Evolutionary conservation across 2,797 vertebrate species (phyloP).

Genomic region (Leptatherina wallacei): DNA sequence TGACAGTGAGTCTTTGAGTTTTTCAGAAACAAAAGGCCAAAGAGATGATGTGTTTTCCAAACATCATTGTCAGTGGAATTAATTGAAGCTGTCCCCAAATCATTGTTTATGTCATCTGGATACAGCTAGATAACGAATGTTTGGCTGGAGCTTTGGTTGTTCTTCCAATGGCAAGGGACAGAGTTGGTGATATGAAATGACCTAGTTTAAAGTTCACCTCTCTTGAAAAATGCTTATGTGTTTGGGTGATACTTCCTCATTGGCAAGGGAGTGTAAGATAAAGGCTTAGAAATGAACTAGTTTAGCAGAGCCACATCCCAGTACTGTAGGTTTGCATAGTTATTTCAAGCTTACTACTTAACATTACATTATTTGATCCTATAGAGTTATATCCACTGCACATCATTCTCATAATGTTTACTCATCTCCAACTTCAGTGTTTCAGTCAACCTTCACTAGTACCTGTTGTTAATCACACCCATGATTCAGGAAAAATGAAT

Average conservation of each 20-base stretch:
- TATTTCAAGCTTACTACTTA: not conserved
- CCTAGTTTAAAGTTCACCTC: constrained; percentile 63
- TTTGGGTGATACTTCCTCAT: constrained; percentile 56
- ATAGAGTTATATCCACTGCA: not conserved
- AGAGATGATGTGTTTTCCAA: constrained; percentile 18
- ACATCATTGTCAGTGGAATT: constrained; percentile 13
- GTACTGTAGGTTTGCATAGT: constrained; percentile 3
- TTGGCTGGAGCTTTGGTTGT: constrained; percentile 52
- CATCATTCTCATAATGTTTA: not conserved
- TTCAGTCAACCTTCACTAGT: no score
- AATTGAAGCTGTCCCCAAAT: constrained; percentile 34
- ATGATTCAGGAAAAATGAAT: no score
- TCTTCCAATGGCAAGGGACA: constrained; percentile 42
- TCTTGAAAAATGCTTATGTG: constrained; percentile 55
- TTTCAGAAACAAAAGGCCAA: constrained; percentile 20
- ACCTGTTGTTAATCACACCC: not conserved
- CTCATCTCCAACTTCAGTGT: no score
- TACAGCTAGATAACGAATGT: constrained; percentile 57
- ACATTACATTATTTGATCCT: not conserved
- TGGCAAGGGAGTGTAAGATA: constrained; percentile 16
- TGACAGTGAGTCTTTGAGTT: not conserved
- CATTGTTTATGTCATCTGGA: constrained; percentile 58
- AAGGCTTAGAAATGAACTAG: constrained; percentile 18
- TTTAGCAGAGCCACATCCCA: not conserved
- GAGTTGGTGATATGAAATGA: constrained; percentile 59